Conservation (phyloP, 2,797 vertebrate genomes). For the Erethizon dorsatum region DNA sequence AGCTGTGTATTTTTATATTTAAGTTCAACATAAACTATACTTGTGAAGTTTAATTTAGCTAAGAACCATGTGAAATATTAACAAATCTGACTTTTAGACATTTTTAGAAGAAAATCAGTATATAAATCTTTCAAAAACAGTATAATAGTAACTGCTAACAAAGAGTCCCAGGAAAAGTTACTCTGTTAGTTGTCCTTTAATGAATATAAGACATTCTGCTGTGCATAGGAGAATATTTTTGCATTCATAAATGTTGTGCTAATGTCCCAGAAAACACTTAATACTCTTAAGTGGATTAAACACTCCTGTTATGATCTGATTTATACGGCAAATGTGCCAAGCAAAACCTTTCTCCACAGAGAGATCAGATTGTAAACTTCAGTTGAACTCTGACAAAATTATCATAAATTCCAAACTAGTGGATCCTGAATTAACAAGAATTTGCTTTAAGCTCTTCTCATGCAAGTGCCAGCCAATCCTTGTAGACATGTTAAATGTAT, state of each 20-base stretch:
- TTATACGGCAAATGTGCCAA: slow-evolving; percentile 79
- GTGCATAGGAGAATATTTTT: slow-evolving; percentile 73
- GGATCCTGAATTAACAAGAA: slow-evolving; percentile 70
- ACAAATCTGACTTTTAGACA: slow-evolving; percentile 36
- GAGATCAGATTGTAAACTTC: slow-evolving; percentile 80
- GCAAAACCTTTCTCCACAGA: slow-evolving; percentile 72
- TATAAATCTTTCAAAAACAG: slow-evolving; percentile 59
- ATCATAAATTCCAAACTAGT: slow-evolving; percentile 74
- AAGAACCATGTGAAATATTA: slow-evolving; percentile 56
- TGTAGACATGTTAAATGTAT: slow-evolving; percentile 45
- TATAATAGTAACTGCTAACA: slow-evolving; percentile 56
- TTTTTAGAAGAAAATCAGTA: slow-evolving; percentile 49
- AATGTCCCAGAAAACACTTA: slow-evolving; percentile 74
- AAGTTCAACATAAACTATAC: slow-evolving; percentile 36
- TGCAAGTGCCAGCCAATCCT: slow-evolving; percentile 32
- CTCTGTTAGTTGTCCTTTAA: slow-evolving; percentile 63
- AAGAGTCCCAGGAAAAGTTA: slow-evolving; percentile 50
- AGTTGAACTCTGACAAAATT: slow-evolving; percentile 82
- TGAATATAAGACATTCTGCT: slow-evolving; percentile 75
- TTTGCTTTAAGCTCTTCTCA: slow-evolving; percentile 68
- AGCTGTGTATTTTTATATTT: slow-evolving; percentile 57
- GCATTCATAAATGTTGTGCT: slow-evolving; percentile 76
- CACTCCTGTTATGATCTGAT: slow-evolving; percentile 78
- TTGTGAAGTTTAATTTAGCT: slow-evolving; percentile 60
- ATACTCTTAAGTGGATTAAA: slow-evolving; percentile 85